Evolutionary conservation across 1,140 invertebrate genomes (phyloP).

Genomic region (Lepidurus apus): DNA sequence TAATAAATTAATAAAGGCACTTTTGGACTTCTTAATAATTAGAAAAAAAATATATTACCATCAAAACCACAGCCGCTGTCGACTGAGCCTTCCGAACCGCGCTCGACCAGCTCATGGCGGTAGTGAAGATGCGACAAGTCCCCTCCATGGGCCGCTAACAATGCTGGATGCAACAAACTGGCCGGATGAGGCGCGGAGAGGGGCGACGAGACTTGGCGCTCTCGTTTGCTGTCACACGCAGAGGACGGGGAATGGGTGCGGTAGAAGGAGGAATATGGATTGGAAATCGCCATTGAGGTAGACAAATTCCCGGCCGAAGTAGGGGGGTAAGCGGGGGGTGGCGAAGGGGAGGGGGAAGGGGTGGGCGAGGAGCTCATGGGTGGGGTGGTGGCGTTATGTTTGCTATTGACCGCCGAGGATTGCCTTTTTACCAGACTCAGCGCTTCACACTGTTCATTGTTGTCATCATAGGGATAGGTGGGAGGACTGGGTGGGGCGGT

Average conservation of each 20-base stretch:
- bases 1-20: background rate
- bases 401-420: slow-evolving; percentile 49
- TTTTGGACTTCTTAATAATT: background rate
- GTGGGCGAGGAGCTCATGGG: slow-evolving; percentile 52
- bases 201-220: slow-evolving; percentile 43
- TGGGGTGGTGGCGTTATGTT: slow-evolving; percentile 40
- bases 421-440: slow-evolving; percentile 71
- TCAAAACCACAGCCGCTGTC: slow-evolving; percentile 28
- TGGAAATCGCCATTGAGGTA: slow-evolving; percentile 22
- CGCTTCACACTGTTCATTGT: slow-evolving; percentile 84
- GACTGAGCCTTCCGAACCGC: slow-evolving; percentile 32
- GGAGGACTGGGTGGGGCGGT: slow-evolving; percentile 63
- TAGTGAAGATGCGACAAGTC: slow-evolving; percentile 39
- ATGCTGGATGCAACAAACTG: slow-evolving; percentile 49
- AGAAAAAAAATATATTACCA: background rate
- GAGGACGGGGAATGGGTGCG: slow-evolving; percentile 15
- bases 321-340: slow-evolving; percentile 26
- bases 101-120: slow-evolving; percentile 42
- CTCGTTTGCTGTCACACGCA: slow-evolving; percentile 23
- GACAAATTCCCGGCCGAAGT: slow-evolving; percentile 31
- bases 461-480: slow-evolving; percentile 52
- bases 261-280: slow-evolving; percentile 7
- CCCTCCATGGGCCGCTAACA: slow-evolving; percentile 46
- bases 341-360: slow-evolving; percentile 43
- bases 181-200: slow-evolving; percentile 59